A percentile compares a stretch with the other conserved stretches of the same genome.
Evolutionary conservation across 1,140 invertebrate species (phyloP).

Genomic region (Drosophila nasuta): DNA sequence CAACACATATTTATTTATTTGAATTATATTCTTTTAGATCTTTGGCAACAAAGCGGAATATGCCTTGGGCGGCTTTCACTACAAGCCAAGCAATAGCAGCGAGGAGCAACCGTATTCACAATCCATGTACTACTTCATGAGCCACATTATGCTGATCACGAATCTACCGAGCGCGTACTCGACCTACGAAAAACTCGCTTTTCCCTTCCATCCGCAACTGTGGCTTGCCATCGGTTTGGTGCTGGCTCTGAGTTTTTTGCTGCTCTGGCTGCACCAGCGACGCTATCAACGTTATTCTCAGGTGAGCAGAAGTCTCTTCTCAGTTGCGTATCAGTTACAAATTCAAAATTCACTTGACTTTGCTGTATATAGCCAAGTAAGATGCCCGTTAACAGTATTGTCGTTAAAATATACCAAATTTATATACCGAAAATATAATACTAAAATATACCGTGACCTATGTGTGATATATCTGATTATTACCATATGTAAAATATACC

Average conservation of each 20-base stretch:
- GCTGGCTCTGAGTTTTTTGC: slow-evolving; percentile 35
- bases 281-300: neutral
- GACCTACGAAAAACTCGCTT: slow-evolving; percentile 70
- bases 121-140: slow-evolving; percentile 75
- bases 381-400: too few species aligned
- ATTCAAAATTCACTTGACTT: too few species aligned
- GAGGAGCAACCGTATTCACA: slow-evolving; percentile 60
- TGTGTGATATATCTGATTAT: too few species aligned
- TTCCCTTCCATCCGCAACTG: slow-evolving; percentile 62
- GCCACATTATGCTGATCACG: slow-evolving; percentile 74
- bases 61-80: slow-evolving; percentile 73
- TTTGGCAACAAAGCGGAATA: slow-evolving; percentile 62
- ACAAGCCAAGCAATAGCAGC: slow-evolving; percentile 53
- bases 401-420: too few species aligned
- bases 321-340: too few species aligned
- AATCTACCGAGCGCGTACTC: slow-evolving; percentile 71
- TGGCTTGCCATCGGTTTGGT: slow-evolving; percentile 55
- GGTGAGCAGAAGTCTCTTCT: neutral
- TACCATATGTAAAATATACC: too few species aligned
- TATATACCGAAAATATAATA: too few species aligned
- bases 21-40: slow-evolving; percentile 44
- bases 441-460: too few species aligned
- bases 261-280: slow-evolving; percentile 9
- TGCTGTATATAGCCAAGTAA: too few species aligned
- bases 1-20: neutral